Conservation (phyloP, 2,797 vertebrate species). For the Pseudochromis fuscus region DNA sequence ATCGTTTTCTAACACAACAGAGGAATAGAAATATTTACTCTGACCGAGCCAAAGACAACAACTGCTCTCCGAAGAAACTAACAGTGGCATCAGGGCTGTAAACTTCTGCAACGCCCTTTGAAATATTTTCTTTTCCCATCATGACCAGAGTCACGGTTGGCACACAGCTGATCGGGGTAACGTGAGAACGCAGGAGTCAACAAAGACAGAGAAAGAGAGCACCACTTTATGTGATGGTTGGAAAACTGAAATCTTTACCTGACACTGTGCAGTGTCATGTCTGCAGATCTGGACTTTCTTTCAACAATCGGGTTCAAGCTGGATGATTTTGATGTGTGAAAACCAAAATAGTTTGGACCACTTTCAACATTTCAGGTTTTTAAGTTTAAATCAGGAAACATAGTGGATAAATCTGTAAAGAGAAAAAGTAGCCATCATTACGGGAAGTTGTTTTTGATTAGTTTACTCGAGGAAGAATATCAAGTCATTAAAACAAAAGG, state of each 20-base stretch:
- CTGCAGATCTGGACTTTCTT: neutral
- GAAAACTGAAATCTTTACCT: slow-evolving; percentile 15
- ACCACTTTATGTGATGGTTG: slow-evolving; percentile 9
- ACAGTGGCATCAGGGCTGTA: slow-evolving; percentile 61
- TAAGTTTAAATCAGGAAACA: too few relatives aligned
- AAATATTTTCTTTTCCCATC: slow-evolving; percentile 65
- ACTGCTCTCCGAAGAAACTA: slow-evolving; percentile 52
- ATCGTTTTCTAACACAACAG: slow-evolving; percentile 72
- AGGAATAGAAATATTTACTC: slow-evolving; percentile 71
- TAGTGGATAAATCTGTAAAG: too few relatives aligned
- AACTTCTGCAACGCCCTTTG: slow-evolving; percentile 44
- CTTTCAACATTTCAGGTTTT: too few relatives aligned
- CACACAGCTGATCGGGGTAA: neutral
- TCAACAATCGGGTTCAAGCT: neutral
- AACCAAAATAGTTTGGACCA: too few relatives aligned
- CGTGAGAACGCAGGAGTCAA: neutral
- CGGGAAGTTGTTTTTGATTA: too few relatives aligned
- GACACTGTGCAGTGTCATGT: slow-evolving; percentile 20
- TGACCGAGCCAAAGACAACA: slow-evolving; percentile 70
- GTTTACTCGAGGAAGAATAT: too few relatives aligned
- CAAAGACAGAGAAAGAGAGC: too few relatives aligned
- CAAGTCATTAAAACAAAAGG: too few relatives aligned
- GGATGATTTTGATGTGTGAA: neutral
- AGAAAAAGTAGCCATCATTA: too few relatives aligned
- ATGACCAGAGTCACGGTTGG: slow-evolving; percentile 3